Base-by-base conservation (phyloP, 2,113 vertebrate genomes). In the Lycaon pictus region DNA sequence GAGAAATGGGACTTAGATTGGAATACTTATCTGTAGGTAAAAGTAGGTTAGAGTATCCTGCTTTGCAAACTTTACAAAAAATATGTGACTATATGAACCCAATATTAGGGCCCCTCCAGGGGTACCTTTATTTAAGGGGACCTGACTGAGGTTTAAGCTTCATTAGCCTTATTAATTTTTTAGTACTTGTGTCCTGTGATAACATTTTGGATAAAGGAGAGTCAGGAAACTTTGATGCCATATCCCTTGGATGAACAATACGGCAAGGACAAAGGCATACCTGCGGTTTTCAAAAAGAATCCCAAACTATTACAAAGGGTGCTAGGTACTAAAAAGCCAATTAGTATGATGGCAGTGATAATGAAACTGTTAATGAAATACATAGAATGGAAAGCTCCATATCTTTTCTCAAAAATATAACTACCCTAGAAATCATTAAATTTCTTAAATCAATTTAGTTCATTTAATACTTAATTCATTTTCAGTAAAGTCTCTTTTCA, bases 401-500 rank as follows among this genome's bases (percentile, higher is more conserved):
- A 37, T 22, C 67, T 22, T 90, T 93, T 92, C 29, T 87, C 84
- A 93, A 93, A 96, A 93, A 93, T 95, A 92, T 77, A 90, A 79
- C 69, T 63, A 56, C 8, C 55, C 4, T 56, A 84, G 56, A 32
- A 86, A 90, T 95, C 53, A 96, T 97, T 96, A 97, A 96, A 83
- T 96, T 93, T 95, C 86, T 79, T 86, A 95, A 98, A 95, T 96
- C 53, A 88, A 86, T 95, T 95, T 93, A 94, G 35, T 65, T 93
- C 93, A 95, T 82, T 86, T 94, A 95, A 79, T 53, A 88, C 62
- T 86, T 67, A 81, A 92, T 83, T 96, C 76, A 96, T 97, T 91
- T 95, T 94, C n/a, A 77, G 72, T 53, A 48, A 71, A 96, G 1
- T 25, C 20, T 80, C 60, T 82, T 95, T 93, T 90, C 16, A 92